Conservation (phyloP, 2,888 invertebrate genomes). For the Limnephilus rhombicus region DNA sequence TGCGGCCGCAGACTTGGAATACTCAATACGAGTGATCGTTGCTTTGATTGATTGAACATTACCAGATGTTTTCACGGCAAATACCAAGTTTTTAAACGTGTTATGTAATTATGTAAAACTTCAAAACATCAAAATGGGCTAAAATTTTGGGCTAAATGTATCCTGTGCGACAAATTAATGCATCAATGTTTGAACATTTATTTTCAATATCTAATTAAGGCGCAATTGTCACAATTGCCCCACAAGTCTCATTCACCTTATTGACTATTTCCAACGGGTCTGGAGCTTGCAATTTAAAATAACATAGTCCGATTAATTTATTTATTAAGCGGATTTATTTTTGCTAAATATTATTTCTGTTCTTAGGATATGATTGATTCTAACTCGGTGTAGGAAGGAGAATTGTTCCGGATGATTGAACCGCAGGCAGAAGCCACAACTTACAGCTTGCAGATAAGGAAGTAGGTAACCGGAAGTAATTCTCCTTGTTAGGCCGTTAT, state of each 20-base stretch:
- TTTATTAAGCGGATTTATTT: background rate
- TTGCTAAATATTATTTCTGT: background rate
- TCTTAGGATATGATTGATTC: background rate
- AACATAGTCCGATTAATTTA: background rate
- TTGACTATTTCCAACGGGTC: background rate
- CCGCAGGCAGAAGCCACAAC: background rate
- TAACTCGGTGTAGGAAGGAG: background rate
- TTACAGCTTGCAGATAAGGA: background rate
- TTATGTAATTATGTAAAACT: no score
- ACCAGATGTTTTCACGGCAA: background rate
- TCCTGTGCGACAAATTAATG: no score
- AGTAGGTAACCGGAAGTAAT: conserved; percentile 17
- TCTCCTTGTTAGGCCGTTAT: conserved; percentile 13
- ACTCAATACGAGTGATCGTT: background rate
- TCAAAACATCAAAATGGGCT: no score
- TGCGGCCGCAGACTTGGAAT: background rate
- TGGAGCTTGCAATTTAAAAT: background rate
- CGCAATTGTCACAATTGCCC: no score
- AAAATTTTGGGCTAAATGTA: no score
- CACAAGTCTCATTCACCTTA: background rate
- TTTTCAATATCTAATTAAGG: no score
- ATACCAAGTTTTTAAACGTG: no score
- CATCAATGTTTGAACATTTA: no score
- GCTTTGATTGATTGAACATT: background rate
- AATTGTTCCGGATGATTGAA: background rate